Evolutionary conservation across 2,113 vertebrate genomes (phyloP), one percentile per base, ranked within the genome.

Genomic region (Bombycilla garrulus): DNA sequence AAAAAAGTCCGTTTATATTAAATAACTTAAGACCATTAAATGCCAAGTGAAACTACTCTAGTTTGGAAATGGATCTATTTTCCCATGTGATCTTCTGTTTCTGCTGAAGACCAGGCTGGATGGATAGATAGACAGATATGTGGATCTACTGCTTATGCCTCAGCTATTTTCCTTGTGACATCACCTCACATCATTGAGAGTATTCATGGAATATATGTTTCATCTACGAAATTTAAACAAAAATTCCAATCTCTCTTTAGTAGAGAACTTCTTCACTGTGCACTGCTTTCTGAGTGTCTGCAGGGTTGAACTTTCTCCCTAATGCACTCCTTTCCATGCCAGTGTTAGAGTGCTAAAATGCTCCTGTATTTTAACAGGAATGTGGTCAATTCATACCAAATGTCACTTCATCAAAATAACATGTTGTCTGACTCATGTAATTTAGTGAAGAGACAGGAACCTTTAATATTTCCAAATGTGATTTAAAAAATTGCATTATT

Each of bases 171-270:
- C 8, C 6, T 17, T 12, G 5, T 26, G 58, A 61, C 62, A 84
- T 47, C 1, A 1, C 6, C 10, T 22, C 53, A 19, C 3, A 0
- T 35, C 35, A n/a, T 4, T 65, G 3, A 22, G 6, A 58, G 0
- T 36, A 78, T 64, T 57, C 15, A 57, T 8, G 28, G 2, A 95
- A 67, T 38, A 74, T 45, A 40, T 14, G 3, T 61, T 62, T 81
- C 21, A 56, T 56, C 19, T 45, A 23, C 5, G 78, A 86, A 48
- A 42, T 51, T 82, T 2, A 3, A 19, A 56, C 36, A 48, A 8
- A 42, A 23, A 12, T 5, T 64, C 40, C 73, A 45, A 19, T n/a
- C 1, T 56, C 12, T 77, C 51, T 65, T 69, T 48, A 45, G 9
- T 77, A 31, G 58, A 89, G 11, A 66, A 42, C 5, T 62, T 84